Evolutionary conservation across 2,113 vertebrate genomes (phyloP), one percentile per base, ranked within the genome.

Genomic region (Martes martes): DNA sequence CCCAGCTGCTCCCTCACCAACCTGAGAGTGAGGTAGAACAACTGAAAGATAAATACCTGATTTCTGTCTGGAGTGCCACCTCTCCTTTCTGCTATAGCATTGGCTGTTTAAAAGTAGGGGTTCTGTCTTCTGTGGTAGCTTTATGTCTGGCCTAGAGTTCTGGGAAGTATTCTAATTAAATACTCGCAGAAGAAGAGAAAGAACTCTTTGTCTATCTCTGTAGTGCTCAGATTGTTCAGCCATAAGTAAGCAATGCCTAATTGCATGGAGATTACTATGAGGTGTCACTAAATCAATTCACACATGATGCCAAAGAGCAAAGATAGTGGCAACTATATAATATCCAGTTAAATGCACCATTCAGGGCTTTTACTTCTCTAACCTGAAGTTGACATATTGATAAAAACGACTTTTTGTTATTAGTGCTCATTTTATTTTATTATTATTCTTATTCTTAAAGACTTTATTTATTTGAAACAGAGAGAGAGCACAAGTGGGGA

Each of bases 1-100:
- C 23, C 79, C 87, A 95, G 91, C 80, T 96, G 79, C 91, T 95
- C 76, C 61, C 84, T 93, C 33, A 42, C 39, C 45, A 36, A 23
- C 13, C 31, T 86, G 59, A 59, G 18, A 7, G 23, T 9, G 0
- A 57, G 18, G 24, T 7, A 36, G n/a, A 92, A 83, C 50, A 85
- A 31, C 13, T 73, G 39, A 86, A 65, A 89, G 76, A 88, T 39
- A 94, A 95, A 45, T 47, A 59, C 45, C 55, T 63, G 61, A 76
- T 42, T 90, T 23, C 74, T 76, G 3, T 57, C 26, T 67, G 4
- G 52, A 79, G 28, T 2, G 1, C 67, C 33, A 36, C 6, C 18
- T 52, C 7, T 14, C 1, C 26, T 65, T 7, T 33, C 15, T 65
- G 13, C 11, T 33, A 3, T 7, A 78, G 23, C 14, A 26, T 5